Base-by-base conservation (phyloP, 1,140 invertebrate species). In the Tetragonula clypearis region DNA sequence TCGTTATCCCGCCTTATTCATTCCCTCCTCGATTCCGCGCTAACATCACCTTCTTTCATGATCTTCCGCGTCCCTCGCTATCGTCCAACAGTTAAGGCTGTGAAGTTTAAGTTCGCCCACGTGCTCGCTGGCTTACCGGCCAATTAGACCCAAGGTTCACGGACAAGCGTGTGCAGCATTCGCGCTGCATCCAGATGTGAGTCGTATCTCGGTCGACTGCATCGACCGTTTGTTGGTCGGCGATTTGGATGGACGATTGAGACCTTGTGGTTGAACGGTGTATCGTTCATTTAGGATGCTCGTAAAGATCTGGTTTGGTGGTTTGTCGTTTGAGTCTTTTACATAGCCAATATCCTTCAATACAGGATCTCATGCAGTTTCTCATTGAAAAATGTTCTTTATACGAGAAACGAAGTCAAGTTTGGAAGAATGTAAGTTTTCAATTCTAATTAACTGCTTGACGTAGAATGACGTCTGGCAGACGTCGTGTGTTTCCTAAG, bases 91-190 rank as follows among this genome's bases (percentile, higher is more conserved):
- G 88, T 90, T 89, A 86, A 87, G 79, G 62, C 79, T 86, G 65
- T 83, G 82, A 87, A 87, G 88, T 89, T 90, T 90, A 90, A 90
- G 90, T 90, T 87, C 35, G 35, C 80, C 87, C 89, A 90, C 88
- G 82, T 87, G 82, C 76, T 79, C 65, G 77, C 68, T 73, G 56
- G 30, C 80, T 80, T 73, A 68, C 71, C 77, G 80, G 68, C 77
- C 82, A 82, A 89, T 89, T 89, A 84, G 82, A 86, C 72, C 23
- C 23, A 76, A 86, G 83, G 68, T 81, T 83, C 86, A 68, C 55
- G 80, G 82, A 79, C 73, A 76, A 6, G 41, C 6, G 41, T 6
- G 41, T 65, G 49, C 58, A 35, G 66, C 62, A 68, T 75, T 83
- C 66, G 65, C 65, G 30, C 49, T 68, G 73, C 41, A 68, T 41